Conservation (phyloP, 2,113 vertebrate species). For the Reinhardtius hippoglossoides region DNA sequence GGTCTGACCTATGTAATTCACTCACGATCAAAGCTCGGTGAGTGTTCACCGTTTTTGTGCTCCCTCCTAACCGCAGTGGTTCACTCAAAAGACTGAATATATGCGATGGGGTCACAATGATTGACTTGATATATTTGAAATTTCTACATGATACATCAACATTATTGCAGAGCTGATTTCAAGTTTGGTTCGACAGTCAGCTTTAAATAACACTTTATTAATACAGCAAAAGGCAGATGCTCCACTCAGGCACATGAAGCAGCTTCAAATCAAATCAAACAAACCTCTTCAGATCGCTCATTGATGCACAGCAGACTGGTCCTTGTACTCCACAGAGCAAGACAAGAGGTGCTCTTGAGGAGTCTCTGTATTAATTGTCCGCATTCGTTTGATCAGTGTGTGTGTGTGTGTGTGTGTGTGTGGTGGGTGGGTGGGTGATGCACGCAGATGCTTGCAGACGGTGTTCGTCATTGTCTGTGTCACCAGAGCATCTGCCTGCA, state of each 20-base stretch:
- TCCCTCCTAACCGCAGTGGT: not conserved
- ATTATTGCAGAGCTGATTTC: not conserved
- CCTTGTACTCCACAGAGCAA: conserved; percentile 1
- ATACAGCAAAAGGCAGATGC: conserved; percentile 9
- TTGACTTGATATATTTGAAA: not conserved
- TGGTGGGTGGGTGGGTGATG: too few relatives aligned
- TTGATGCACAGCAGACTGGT: conserved; percentile 11
- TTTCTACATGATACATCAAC: too few relatives aligned
- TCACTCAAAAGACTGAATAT: not conserved
- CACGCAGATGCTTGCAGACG: too few relatives aligned
- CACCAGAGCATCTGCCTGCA: too few relatives aligned
- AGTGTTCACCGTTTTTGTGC: conserved; percentile 5
- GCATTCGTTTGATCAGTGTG: conserved; percentile 9
- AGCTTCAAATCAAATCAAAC: conserved; percentile 25
- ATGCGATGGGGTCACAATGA: not conserved
- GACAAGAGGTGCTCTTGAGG: conserved; percentile 14
- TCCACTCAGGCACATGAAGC: conserved; percentile 6
- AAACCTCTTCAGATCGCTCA: conserved; percentile 39
- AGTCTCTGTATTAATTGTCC: conserved; percentile 32
- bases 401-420: too few relatives aligned
- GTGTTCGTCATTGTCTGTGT: too few relatives aligned
- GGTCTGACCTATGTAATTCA: conserved; percentile 30
- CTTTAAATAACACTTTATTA: not conserved
- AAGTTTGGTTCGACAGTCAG: not conserved
- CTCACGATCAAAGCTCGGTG: conserved; percentile 44